Percentiles rank a stretch among this genome's conserved stretches.
phyloP scores from a whole-genome alignment of 2,797 vertebrate species.

The Chromis chromis region DNA sequence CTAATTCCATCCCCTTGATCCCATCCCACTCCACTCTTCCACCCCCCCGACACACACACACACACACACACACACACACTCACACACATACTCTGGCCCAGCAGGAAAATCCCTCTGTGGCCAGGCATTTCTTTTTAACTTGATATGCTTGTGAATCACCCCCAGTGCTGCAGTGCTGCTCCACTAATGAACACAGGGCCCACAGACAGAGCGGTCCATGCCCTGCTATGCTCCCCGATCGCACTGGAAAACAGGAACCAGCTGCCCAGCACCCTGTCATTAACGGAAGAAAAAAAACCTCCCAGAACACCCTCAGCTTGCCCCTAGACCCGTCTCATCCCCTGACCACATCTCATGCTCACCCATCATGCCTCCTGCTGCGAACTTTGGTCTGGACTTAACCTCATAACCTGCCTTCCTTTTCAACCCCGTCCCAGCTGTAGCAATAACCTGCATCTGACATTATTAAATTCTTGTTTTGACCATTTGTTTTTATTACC shows the following conservation, averaged over 20 bases:
- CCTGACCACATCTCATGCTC: conserved; percentile 70
- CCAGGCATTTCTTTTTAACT: conserved; percentile 84
- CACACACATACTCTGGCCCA: conserved; percentile 50
- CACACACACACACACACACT: conserved; percentile 28
- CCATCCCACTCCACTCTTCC: conserved; percentile 51
- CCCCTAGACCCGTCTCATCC: conserved; percentile 68
- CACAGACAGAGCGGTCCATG: conserved; percentile 75
- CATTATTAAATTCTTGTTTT: conserved; percentile 23
- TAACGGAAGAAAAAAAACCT: conserved; percentile 55
- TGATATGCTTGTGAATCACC: conserved; percentile 87
- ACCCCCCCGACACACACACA: neutral
- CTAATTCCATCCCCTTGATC: conserved; percentile 74
- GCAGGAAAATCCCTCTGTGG: conserved; percentile 84
- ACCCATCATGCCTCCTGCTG: conserved; percentile 54
- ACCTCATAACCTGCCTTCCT: conserved; percentile 66
- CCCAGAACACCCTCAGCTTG: conserved; percentile 58
- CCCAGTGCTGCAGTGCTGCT: conserved; percentile 74
- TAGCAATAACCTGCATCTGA: conserved; percentile 25
- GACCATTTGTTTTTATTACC: conserved; percentile 16
- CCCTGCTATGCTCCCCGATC: conserved; percentile 70
- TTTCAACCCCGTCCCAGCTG: conserved; percentile 46
- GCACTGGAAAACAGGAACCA: conserved; percentile 84
- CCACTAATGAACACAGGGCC: conserved; percentile 83
- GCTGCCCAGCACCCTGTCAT: conserved; percentile 81
- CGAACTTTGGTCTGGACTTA: conserved; percentile 65